Evolutionary conservation across 2,888 invertebrate genomes (phyloP).

Genomic region (Mamestra brassicae): DNA sequence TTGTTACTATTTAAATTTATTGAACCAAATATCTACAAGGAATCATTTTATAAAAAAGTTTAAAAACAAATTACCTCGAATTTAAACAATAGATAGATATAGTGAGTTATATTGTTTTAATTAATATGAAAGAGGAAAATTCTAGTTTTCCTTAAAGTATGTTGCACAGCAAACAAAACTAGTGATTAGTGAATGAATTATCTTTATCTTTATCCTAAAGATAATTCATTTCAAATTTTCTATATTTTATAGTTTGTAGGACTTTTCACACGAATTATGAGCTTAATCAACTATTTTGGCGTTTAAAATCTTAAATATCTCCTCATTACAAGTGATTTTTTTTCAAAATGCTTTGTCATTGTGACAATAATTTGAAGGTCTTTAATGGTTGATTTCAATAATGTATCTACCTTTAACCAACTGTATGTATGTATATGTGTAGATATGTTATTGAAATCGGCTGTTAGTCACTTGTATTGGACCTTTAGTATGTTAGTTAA

Average conservation of each 20-base stretch:
- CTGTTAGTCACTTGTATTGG: background rate
- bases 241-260: too few species aligned
- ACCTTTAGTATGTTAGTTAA: slow-evolving; percentile 1
- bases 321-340: background rate
- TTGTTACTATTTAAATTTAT: slow-evolving; percentile 15
- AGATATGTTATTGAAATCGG: too few species aligned
- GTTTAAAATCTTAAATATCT: background rate
- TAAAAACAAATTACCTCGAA: background rate
- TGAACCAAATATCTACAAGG: background rate
- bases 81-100: background rate
- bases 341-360: slow-evolving; percentile 23
- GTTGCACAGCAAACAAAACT: too few species aligned
- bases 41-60: background rate
- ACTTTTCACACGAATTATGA: too few species aligned
- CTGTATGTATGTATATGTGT: too few species aligned
- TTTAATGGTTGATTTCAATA: too few species aligned
- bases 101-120: slow-evolving; percentile 8
- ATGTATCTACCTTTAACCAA: too few species aligned
- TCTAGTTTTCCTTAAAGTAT: slow-evolving; percentile 7
- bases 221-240: too few species aligned
- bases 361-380: background rate
- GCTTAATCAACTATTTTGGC: background rate
- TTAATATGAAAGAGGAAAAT: background rate
- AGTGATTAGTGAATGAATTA: too few species aligned
- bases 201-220: too few species aligned